A percentile compares a stretch with the other conserved stretches of the same genome.
These are phyloP conservation scores for Aspiorhynchus laticeps DNA, from an alignment of 2,113 vertebrate genomes.

Conservation along the genomic window DNA sequence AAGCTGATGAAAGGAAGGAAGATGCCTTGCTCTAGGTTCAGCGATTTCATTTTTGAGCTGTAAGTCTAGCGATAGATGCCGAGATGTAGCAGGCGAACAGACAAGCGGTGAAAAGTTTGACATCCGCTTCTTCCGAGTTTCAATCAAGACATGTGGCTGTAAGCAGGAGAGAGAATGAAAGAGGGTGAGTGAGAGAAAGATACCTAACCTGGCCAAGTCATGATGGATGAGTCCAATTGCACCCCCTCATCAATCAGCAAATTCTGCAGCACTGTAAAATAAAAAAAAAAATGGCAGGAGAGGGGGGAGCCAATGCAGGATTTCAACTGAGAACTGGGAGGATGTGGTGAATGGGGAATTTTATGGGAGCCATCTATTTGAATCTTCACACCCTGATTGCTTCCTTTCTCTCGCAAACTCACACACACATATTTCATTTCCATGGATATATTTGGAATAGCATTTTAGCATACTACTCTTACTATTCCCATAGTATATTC, in stretches of 20 bases:
- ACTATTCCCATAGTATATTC: no score
- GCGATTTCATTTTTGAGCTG: constrained; percentile 25
- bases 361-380: no score
- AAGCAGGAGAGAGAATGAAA: constrained; percentile 29
- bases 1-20: not conserved
- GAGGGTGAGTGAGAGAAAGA: constrained; percentile 43
- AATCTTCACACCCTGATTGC: no score
- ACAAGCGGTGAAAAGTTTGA: constrained; percentile 46
- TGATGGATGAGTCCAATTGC: constrained; percentile 60
- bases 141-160: constrained; percentile 50
- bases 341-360: no score
- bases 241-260: constrained; percentile 58
- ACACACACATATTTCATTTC: no score
- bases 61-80: not conserved
- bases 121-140: constrained; percentile 39
- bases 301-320: no score
- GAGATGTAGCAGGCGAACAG: constrained; percentile 7
- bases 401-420: no score
- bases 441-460: no score
- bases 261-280: constrained; percentile 46
- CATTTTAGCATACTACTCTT: no score
- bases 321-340: no score
- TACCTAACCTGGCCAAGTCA: constrained; percentile 50
- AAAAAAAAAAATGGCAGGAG: not conserved
- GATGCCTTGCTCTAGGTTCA: not conserved